phyloP scores from a whole-genome alignment of 2,888 invertebrate species.

The Anticlea derivata region DNA sequence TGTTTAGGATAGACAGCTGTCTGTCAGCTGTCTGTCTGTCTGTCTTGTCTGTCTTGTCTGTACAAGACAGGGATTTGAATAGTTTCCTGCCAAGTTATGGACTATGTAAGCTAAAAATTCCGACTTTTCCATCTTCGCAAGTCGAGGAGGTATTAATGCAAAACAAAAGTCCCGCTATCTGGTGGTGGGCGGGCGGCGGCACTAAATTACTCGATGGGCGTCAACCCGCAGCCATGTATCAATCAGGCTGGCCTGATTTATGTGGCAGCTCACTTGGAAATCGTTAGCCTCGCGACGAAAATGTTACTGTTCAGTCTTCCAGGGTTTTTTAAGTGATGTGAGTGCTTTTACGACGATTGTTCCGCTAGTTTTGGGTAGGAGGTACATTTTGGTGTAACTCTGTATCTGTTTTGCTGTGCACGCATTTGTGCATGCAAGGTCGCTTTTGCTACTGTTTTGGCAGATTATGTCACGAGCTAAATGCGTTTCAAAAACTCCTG shows the following conservation, averaged over 20 bases:
- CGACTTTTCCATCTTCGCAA: conserved; percentile 38
- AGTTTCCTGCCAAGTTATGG: too few relatives aligned
- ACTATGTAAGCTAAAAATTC: neutral
- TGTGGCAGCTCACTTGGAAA: conserved; percentile 81
- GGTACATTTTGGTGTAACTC: too few relatives aligned
- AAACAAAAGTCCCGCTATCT: conserved; percentile 81
- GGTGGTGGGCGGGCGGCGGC: conserved; percentile 85
- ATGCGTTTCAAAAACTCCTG: too few relatives aligned
- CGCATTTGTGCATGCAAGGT: too few relatives aligned
- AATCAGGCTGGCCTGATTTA: conserved; percentile 80
- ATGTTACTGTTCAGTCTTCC: conserved; percentile 75
- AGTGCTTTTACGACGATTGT: conserved; percentile 48
- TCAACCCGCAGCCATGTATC: conserved; percentile 85
- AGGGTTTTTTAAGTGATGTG: conserved; percentile 46
- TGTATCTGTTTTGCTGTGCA: too few relatives aligned
- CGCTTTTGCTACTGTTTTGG: too few relatives aligned
- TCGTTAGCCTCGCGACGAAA: conserved; percentile 82
- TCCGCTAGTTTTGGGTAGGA: conserved; percentile 27
- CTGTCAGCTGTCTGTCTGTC: too few relatives aligned
- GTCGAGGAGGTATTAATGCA: conserved; percentile 77
- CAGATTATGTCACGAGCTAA: too few relatives aligned
- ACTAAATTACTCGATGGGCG: conserved; percentile 87
- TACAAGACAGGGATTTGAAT: too few relatives aligned
- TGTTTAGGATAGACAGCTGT: too few relatives aligned
- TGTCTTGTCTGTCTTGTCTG: too few relatives aligned